These are phyloP conservation scores for Standfussiana lucernea DNA, from an alignment of 2,888 invertebrate species.

Conservation along the genomic window DNA sequence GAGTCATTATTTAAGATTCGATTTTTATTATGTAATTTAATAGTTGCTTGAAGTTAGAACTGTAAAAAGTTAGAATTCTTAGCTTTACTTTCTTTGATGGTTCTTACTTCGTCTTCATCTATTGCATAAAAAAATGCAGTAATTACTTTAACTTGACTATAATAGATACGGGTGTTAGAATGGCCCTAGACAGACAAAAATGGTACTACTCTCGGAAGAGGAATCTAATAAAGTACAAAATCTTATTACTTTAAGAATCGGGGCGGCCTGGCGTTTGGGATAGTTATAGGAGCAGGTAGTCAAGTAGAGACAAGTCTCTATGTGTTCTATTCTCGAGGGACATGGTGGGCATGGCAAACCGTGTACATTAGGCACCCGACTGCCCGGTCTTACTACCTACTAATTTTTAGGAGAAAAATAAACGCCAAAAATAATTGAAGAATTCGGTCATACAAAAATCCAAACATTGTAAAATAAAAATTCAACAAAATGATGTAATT, in stretches of 20 bases:
- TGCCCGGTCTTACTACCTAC: neutral
- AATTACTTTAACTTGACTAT: too few relatives aligned
- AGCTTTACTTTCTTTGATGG: too few relatives aligned
- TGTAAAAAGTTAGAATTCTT: too few relatives aligned
- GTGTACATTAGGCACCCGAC: neutral
- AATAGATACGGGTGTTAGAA: too few relatives aligned
- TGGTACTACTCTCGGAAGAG: neutral
- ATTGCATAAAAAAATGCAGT: too few relatives aligned
- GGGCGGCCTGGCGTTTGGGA: neutral
- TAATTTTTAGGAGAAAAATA: neutral
- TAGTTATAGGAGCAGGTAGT: neutral
- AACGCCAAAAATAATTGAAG: neutral
- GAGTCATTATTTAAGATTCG: too few relatives aligned
- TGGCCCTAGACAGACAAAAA: neutral
- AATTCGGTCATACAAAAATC: neutral
- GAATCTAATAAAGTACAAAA: neutral
- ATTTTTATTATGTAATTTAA: too few relatives aligned
- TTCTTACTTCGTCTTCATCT: too few relatives aligned
- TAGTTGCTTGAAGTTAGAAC: too few relatives aligned
- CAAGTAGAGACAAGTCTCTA: neutral
- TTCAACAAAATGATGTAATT: conserved; percentile 56
- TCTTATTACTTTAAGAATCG: too few relatives aligned
- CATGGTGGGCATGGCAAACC: neutral
- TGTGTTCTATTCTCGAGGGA: neutral
- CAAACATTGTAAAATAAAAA: neutral